Base-by-base conservation (phyloP, 2,797 vertebrate species). In the Gymnocypris eckloni region DNA sequence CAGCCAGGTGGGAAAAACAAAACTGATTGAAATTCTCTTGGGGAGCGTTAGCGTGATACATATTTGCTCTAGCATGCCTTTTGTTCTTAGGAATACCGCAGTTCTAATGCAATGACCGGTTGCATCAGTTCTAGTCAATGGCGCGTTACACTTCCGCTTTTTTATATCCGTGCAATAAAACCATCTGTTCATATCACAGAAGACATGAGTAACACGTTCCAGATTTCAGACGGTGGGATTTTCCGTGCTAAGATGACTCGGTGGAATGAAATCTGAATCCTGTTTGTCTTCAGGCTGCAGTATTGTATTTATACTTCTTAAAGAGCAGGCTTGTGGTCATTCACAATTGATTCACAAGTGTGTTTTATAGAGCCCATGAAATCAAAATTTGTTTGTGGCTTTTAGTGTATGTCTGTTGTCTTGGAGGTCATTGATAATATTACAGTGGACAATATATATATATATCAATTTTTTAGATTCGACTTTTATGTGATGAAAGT, bases 131-230 rank as follows among this genome's bases (percentile, higher is more conserved):
- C 85, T 86, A 79, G 54, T 82, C 81, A 86, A 79, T 78, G 79
- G 48, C 67, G 83, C 83, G 72, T 81, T 83, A 70, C 67, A 83
- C 88, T 88, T 88, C 82, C 82, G 77, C 75, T 89, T 88, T 86
- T 86, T 84, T 89, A 89, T 76, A 71, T 52, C 82, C 22, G 12
- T 83, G 83, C 73, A 73, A 85, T 86, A 89, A 87, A 89, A 89
- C 85, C 89, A 87, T 89, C 87, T 87, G 83, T 87, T 89, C 85
- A 59, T 84, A 85, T 88, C 79, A 86, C 85, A 86, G 86, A 64
- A 77, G 45, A 85, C 80, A 78, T 85, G 84, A 83, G 75, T 76
- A 88, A 87, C 80, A 83, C 71, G 50, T 86, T 88, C 87, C 87
- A 87, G 79, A 86, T 87, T 86, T 76, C 33, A 86, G 64, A 84